Conservation (phyloP, 23 tunicate genomes). For the Oikopleura dioica region DNA sequence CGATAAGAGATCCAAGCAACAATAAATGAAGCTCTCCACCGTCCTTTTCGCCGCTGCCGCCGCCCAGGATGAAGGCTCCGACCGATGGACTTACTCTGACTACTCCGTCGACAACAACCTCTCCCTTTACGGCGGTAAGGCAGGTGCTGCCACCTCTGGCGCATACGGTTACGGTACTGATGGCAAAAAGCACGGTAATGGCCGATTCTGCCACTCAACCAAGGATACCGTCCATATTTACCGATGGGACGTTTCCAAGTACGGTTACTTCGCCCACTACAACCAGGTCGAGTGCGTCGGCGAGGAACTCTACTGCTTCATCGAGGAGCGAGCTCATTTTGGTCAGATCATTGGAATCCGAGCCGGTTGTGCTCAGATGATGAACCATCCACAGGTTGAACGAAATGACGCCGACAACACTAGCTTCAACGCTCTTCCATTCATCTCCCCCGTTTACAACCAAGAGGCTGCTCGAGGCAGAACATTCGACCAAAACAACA, state of each 20-base stretch:
- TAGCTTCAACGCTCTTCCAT: neutral
- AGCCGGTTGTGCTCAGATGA: neutral
- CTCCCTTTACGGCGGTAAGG: too few species aligned
- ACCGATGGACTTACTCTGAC: neutral
- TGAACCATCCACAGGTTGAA: slow-evolving; percentile 5
- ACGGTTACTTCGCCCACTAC: neutral
- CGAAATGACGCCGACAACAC: neutral
- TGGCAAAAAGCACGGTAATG: neutral
- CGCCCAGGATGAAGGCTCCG: neutral
- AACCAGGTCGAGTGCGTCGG: neutral
- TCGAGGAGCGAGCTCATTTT: slow-evolving; percentile 9
- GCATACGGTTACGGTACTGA: neutral
- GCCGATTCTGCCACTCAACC: neutral
- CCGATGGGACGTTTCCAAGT: neutral
- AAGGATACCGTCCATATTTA: neutral
- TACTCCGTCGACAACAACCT: too few species aligned
- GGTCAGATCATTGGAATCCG: slow-evolving; percentile 7
- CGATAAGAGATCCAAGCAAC: too few species aligned
- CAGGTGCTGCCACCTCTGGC: neutral
- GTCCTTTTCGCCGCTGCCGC: neutral
- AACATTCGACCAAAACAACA: too few species aligned
- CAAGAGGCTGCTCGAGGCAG: slow-evolving; percentile 4
- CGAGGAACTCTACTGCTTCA: neutral
- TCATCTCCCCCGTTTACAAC: neutral
- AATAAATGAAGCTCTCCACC: neutral